Evolutionary conservation across 2,113 vertebrate species (phyloP).

Genomic region (Rhinopithecus roxellana): DNA sequence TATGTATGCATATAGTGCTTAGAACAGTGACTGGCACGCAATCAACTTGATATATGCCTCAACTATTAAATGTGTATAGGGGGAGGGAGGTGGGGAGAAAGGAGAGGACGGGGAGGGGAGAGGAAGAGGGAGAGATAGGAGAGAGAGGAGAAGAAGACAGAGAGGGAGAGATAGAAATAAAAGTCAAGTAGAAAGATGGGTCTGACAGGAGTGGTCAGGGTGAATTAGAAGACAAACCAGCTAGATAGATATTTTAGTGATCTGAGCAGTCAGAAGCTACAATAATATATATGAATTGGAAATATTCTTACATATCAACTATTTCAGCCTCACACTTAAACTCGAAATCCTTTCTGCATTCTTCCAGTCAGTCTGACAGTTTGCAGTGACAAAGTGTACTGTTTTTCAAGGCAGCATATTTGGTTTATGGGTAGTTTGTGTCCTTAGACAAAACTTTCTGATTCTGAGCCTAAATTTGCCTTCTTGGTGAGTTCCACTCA

Average conservation of each 20-base stretch:
- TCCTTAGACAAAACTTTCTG: constrained; percentile 57
- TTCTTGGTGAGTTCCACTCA: constrained; percentile 37
- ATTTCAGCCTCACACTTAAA: constrained; percentile 40
- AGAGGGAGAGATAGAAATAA: not conserved
- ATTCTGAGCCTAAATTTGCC: constrained; percentile 53
- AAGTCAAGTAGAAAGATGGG: not conserved
- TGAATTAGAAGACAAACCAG: not conserved
- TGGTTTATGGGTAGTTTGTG: constrained; percentile 44
- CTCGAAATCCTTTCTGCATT: constrained; percentile 26
- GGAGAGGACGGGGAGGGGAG: not conserved
- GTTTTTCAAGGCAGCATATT: constrained; percentile 38
- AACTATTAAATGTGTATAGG: not conserved
- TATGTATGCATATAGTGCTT: not conserved
- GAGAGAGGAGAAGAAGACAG: fast-evolving
- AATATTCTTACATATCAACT: constrained; percentile 41
- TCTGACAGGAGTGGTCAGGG: not conserved
- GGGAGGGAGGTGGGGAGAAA: not conserved
- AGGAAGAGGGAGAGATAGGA: no score
- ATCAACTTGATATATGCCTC: not conserved
- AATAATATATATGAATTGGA: not conserved
- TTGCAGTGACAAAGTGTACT: constrained; percentile 26
- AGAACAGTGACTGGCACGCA: not conserved
- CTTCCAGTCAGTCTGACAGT: not conserved
- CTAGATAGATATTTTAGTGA: constrained; percentile 4
- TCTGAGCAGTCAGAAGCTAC: not conserved